A percentile compares a stretch with the other conserved stretches of the same genome.
Evolutionary conservation across 1,140 invertebrate genomes (phyloP).

Genomic region (Chlorops oryzae): DNA sequence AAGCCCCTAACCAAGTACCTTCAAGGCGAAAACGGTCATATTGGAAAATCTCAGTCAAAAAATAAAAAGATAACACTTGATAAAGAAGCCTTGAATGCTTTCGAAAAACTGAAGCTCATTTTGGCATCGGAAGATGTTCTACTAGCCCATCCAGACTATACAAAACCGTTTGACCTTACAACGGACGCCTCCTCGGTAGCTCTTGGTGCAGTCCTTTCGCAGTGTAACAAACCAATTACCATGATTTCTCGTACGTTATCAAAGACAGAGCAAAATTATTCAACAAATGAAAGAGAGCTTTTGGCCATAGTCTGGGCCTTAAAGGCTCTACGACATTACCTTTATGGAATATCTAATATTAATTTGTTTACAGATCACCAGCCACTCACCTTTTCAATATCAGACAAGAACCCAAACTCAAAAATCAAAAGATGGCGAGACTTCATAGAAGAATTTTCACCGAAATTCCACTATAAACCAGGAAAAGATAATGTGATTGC

Average conservation of each 20-base stretch:
- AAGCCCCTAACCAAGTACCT: conserved; percentile 1
- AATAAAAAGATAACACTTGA: conserved; percentile 8
- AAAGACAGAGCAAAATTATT: conserved; percentile 3
- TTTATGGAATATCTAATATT: conserved; percentile 6
- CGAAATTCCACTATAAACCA: conserved; percentile 29
- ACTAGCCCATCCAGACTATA: conserved; percentile 35
- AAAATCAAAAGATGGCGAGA: conserved; percentile 12
- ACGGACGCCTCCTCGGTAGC: conserved; percentile 29
- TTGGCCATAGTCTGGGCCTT: conserved; percentile 8
- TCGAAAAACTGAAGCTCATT: conserved; percentile 43
- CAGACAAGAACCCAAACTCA: conserved; percentile 10
- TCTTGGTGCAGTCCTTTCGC: conserved; percentile 36
- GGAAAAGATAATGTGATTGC: conserved; percentile 28
- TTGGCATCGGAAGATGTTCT: conserved; percentile 45
- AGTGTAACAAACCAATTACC: conserved; percentile 20
- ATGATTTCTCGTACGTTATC: conserved; percentile 15
- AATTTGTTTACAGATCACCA: conserved; percentile 15
- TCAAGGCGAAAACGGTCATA: conserved; percentile 12
- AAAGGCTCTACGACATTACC: conserved; percentile 6
- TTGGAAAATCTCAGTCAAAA: conserved; percentile 9
- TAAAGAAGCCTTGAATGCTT: conserved; percentile 25
- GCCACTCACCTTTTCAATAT: conserved; percentile 11
- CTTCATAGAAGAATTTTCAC: conserved; percentile 7
- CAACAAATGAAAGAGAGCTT: conserved; percentile 13
- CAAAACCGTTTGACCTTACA: conserved; percentile 31